These are phyloP conservation scores for Heterohyrax brucei DNA, from an alignment of 2,797 vertebrate genomes.

Conservation along the genomic window DNA sequence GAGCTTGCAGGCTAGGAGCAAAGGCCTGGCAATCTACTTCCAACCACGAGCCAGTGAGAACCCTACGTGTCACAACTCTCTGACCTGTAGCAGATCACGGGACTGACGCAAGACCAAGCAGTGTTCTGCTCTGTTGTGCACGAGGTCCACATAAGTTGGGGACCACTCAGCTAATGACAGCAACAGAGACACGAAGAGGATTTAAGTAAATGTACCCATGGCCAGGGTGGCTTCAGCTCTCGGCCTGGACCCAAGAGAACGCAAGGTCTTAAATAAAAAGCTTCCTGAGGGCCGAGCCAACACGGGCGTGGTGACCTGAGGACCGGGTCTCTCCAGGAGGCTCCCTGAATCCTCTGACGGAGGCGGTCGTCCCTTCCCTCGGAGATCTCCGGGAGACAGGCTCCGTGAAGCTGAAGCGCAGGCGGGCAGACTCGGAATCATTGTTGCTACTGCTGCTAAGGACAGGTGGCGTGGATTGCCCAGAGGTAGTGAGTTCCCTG, in stretches of 20 bases:
- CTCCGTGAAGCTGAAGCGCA: neutral
- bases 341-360: neutral
- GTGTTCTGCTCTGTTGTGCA: too few relatives aligned
- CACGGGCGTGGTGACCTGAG: fast-evolving
- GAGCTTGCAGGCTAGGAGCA: too few relatives aligned
- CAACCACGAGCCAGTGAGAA: too few relatives aligned
- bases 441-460: neutral
- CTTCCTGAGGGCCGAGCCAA: neutral
- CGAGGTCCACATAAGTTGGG: too few relatives aligned
- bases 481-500: neutral
- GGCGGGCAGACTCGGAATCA: neutral
- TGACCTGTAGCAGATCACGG: too few relatives aligned
- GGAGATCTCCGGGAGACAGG: neutral
- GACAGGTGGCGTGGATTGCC: neutral
- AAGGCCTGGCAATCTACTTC: too few relatives aligned
- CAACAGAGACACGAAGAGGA: neutral
- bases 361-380: neutral
- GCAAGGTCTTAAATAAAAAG: neutral
- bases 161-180: too few relatives aligned
- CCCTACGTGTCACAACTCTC: too few relatives aligned
- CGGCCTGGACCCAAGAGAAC: neutral
- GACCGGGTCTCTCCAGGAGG: fast-evolving
- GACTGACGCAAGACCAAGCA: too few relatives aligned
- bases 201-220: neutral
- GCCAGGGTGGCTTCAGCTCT: neutral